phyloP scores from a whole-genome alignment of 2,113 vertebrate genomes.

The Callipepla californica region DNA sequence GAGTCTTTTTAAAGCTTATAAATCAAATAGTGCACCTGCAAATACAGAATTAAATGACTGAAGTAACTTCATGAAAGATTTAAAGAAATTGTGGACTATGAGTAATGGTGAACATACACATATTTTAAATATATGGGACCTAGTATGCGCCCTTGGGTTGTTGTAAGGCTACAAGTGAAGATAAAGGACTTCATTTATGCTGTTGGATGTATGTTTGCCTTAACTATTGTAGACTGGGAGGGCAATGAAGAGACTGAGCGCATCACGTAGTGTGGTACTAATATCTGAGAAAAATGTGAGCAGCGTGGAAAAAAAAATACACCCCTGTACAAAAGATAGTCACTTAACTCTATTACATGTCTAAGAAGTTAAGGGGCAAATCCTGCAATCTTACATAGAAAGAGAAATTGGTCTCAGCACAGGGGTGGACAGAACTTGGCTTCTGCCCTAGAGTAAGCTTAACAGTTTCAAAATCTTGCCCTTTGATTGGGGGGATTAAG shows the following conservation, averaged over 20 bases:
- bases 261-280: neutral
- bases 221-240: neutral
- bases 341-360: neutral
- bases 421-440: neutral
- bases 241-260: neutral
- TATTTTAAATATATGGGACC: neutral
- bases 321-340: neutral
- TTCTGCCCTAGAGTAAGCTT: neutral
- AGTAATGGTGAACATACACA: neutral
- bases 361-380: neutral
- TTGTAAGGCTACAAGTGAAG: neutral
- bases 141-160: neutral
- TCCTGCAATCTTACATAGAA: neutral
- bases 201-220: neutral
- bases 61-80: neutral
- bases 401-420: rapidly evolving
- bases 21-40: neutral
- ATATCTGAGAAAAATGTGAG: neutral
- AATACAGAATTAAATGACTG: neutral
- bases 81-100: neutral
- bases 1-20: neutral
- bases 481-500: neutral
- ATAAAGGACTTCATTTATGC: neutral
- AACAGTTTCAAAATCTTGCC: neutral
- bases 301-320: neutral